These are phyloP conservation scores for Ctenodactylus gundi DNA, from an alignment of 2,113 vertebrate genomes.

Conservation along the genomic window DNA sequence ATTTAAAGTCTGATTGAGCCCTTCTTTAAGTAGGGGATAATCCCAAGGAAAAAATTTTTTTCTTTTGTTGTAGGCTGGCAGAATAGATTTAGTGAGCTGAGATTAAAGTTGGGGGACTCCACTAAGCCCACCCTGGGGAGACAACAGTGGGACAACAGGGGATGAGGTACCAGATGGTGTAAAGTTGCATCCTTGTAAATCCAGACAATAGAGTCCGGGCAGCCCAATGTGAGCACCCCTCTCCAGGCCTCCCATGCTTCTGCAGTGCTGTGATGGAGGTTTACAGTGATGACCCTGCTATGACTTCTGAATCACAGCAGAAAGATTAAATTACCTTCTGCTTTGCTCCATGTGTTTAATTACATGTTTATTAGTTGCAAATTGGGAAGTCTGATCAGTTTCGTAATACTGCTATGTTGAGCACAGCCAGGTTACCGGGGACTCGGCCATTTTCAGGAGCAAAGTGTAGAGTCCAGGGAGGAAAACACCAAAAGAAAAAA, in stretches of 20 bases:
- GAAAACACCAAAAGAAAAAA: neutral
- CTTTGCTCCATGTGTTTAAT: conserved; percentile 55
- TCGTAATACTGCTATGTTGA: conserved; percentile 34
- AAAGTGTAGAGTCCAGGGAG: neutral
- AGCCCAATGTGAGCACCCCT: neutral
- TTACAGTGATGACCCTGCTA: conserved; percentile 7
- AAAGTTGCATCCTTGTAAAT: neutral
- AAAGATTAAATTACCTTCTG: conserved; percentile 46
- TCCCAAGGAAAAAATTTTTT: neutral
- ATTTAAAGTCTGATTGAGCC: conserved; percentile 36
- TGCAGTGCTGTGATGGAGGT: neutral
- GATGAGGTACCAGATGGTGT: neutral
- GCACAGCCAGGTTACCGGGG: neutral
- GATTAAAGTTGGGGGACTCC: neutral
- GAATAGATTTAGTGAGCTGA: conserved; percentile 12
- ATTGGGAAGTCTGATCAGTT: conserved; percentile 28
- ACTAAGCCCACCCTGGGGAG: neutral
- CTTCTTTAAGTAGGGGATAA: conserved; percentile 19
- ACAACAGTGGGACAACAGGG: neutral
- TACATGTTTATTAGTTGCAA: conserved; percentile 61
- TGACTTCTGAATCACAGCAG: conserved; percentile 51
- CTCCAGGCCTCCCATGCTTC: neutral
- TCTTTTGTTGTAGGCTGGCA: neutral
- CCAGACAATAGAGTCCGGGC: neutral
- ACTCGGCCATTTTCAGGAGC: neutral